Conservation (phyloP, 2,888 invertebrate species). For the Branchellion lobata region DNA sequence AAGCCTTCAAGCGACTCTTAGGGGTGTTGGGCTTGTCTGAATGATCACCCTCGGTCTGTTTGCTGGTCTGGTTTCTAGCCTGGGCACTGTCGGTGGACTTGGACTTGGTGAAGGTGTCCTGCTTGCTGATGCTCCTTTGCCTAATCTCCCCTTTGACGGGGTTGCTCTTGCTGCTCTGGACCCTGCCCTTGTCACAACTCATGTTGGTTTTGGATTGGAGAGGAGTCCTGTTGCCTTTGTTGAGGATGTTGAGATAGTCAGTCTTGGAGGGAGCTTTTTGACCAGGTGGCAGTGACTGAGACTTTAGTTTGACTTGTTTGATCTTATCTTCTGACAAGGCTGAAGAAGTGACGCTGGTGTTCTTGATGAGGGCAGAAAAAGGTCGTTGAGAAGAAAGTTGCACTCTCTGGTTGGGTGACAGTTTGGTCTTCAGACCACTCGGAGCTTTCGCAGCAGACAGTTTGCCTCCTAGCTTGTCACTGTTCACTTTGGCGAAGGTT, state of each 20-base stretch:
- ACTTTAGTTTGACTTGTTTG: constrained; percentile 39
- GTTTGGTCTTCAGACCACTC: not conserved
- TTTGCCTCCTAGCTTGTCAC: constrained; percentile 1
- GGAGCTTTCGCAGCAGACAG: not conserved
- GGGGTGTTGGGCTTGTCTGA: not conserved
- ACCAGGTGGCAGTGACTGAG: constrained; percentile 26
- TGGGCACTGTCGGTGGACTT: not conserved
- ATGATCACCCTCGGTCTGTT: not conserved
- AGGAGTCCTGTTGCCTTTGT: not conserved
- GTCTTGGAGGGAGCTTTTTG: constrained; percentile 30
- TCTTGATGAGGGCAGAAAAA: constrained; percentile 28
- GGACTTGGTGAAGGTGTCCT: constrained; percentile 45
- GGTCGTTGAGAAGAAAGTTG: constrained; percentile 8
- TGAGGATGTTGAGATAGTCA: not conserved
- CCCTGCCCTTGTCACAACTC: not conserved
- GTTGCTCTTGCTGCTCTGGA: not conserved
- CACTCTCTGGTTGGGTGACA: not conserved
- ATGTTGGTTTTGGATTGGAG: not conserved
- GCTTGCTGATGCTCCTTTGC: constrained; percentile 36
- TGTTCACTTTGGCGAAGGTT: not conserved
- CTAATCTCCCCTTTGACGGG: not conserved
- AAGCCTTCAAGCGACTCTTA: not conserved
- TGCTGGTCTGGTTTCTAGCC: not conserved
- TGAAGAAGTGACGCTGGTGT: constrained; percentile 4
- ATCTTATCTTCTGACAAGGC: not conserved